phyloP scores from a whole-genome alignment of 1,140 invertebrate species.

The Brachionus paranguensis region DNA sequence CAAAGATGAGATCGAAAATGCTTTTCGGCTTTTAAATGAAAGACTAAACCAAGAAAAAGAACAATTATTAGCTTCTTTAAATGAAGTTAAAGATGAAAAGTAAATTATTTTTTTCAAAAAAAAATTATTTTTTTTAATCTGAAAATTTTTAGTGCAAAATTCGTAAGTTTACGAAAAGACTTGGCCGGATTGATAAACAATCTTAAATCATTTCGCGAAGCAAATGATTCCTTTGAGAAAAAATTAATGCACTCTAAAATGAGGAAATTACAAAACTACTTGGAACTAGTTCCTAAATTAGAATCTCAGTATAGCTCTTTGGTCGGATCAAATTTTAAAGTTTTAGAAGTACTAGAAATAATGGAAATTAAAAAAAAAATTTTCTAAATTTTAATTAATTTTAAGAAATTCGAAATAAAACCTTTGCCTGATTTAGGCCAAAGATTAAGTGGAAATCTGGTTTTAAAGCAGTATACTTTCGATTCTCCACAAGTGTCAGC shows the following conservation, averaged over 20 bases:
- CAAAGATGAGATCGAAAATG: slow-evolving; percentile 8
- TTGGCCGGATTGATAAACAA: neutral
- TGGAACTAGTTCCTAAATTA: neutral
- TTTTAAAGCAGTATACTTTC: neutral
- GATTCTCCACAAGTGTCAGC: neutral
- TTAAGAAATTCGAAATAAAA: neutral
- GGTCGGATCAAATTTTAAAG: slow-evolving; percentile 18
- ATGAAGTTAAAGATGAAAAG: slow-evolving; percentile 33
- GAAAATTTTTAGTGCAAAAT: slow-evolving; percentile 13
- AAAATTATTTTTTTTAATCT: too few species aligned
- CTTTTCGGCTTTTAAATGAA: neutral
- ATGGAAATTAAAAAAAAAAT: neutral
- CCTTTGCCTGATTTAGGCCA: neutral
- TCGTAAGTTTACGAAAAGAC: slow-evolving; percentile 19
- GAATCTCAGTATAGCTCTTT: neutral
- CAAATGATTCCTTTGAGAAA: slow-evolving; percentile 36
- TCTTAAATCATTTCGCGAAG: slow-evolving; percentile 1
- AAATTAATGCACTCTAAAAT: slow-evolving; percentile 18
- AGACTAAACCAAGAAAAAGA: slow-evolving; percentile 35
- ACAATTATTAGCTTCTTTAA: neutral
- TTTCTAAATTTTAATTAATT: neutral
- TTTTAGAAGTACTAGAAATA: neutral
- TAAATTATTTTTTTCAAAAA: neutral
- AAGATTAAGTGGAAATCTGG: neutral
- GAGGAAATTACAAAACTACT: neutral